Base-by-base conservation (phyloP, 2,797 vertebrate species). In the Melanotaenia nigrans region DNA sequence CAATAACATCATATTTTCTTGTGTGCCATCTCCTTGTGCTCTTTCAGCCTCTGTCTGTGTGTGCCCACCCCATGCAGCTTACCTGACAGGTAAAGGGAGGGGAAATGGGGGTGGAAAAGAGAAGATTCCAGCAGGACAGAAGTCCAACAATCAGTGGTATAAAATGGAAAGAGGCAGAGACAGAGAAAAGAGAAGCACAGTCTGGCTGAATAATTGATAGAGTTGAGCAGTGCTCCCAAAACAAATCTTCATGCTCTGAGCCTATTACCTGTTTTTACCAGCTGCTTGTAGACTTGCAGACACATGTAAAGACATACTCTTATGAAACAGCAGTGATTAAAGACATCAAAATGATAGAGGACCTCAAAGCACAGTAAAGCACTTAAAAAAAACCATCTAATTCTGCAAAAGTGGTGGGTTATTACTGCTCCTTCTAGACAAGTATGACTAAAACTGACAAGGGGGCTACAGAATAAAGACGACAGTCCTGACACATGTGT, bases 161-260 rank as follows among this genome's bases (percentile, higher is more conserved):
- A 70, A 76, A 78, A 76, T 81, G 84, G 81, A n/a, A n/a, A 47
- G 20, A 47, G 45, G 45, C 45, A 77, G 84, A 86, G 83, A 83
- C 61, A 68, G 77, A 28, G 77, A 57, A 70, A 63, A 77, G 82
- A 64, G 66, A n/a, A 73, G 61, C 64, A 67, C 71, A 81, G 87
- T 45, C 68, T 59, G 77, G 45, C 70, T 91, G 85, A 92, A 93
- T 93, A 89, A 92, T 92, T 91, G 84, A 93, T 91, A 60, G 70
- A 82, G 83, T 49, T 78, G 35, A 82, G 36, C 68, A 28, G 62
- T 20, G 47, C 78, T 84, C 78, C 77, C 79, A 77, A 80, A 87
- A 73, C 64, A 65, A 83, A 85, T 82, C 73, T 65, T 82, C 59
- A 72, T 77, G 81, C 81, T 85, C 62, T 49, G 74, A 89, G 81